Conservation (phyloP, 2,888 invertebrate species). For the Perdita meconis region DNA sequence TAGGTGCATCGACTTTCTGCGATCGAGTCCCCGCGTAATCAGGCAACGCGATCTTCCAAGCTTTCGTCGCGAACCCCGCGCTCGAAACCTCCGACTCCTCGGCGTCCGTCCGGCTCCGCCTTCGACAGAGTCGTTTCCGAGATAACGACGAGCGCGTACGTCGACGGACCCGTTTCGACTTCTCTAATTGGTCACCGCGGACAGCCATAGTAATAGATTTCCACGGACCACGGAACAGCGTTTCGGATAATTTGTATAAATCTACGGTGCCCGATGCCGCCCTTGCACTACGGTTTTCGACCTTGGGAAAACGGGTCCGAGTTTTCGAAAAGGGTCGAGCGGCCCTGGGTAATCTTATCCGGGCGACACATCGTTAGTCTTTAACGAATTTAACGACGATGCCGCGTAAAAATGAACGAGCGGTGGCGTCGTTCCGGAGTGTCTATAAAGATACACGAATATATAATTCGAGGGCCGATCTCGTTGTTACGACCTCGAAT, state of each 20-base stretch:
- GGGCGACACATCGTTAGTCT: conserved; percentile 61
- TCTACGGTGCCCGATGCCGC: background rate
- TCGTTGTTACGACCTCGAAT: conserved; percentile 51
- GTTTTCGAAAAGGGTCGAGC: conserved; percentile 26
- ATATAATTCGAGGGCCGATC: conserved; percentile 54
- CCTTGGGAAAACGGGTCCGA: conserved; percentile 23
- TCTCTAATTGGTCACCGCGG: conserved; percentile 37
- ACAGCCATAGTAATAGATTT: conserved; percentile 16
- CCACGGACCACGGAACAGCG: background rate
- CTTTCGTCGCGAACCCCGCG: background rate
- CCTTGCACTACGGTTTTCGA: too few species aligned
- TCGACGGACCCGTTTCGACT: background rate
- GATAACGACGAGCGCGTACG: conserved; percentile 22
- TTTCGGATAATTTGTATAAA: conserved; percentile 10
- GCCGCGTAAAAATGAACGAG: conserved; percentile 60
- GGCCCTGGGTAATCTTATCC: conserved; percentile 62
- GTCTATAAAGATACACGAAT: conserved; percentile 66
- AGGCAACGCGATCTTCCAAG: background rate
- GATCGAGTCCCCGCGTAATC: background rate
- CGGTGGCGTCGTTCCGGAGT: conserved; percentile 51
- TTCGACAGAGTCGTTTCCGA: conserved; percentile 12
- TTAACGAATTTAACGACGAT: conserved; percentile 67
- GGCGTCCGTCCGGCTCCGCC: background rate
- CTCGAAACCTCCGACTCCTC: too few species aligned
- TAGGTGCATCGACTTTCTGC: conserved; percentile 34